Evolutionary conservation across 1,140 invertebrate genomes (phyloP).

Genomic region (Bombus picipes): DNA sequence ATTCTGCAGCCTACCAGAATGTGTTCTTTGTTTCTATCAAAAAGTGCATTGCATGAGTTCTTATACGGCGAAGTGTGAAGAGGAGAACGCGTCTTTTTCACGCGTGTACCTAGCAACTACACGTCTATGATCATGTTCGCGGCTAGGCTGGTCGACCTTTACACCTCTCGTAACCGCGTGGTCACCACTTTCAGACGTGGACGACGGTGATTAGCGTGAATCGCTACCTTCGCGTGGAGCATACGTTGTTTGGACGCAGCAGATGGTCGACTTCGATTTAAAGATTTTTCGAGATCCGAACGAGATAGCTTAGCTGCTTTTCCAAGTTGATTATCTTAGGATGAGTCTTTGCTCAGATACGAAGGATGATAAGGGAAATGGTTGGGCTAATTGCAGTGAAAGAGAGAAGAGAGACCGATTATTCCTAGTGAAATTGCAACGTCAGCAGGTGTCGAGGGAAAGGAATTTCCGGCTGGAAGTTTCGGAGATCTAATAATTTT

Average conservation of each 20-base stretch:
- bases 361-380: background rate
- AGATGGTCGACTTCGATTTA: constrained; percentile 31
- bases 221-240: constrained; percentile 8
- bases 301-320: background rate
- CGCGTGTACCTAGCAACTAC: too few species aligned
- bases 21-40: too few species aligned
- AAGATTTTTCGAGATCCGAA: background rate
- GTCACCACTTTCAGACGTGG: background rate
- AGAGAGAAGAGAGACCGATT: background rate
- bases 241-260: background rate
- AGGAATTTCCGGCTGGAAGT: background rate
- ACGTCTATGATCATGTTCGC: background rate
- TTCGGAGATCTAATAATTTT: constrained; percentile 40
- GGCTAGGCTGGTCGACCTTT: constrained; percentile 14
- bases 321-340: background rate
- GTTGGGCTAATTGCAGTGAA: background rate
- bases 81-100: too few species aligned
- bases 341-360: background rate
- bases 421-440: background rate
- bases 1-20: too few species aligned
- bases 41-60: too few species aligned
- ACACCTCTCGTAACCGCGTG: background rate
- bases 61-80: too few species aligned
- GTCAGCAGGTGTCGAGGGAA: constrained; percentile 19
- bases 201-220: constrained; percentile 42